Evolutionary conservation across 2,888 invertebrate genomes (phyloP).

Genomic region (Caenorhabditis drosophilae): DNA sequence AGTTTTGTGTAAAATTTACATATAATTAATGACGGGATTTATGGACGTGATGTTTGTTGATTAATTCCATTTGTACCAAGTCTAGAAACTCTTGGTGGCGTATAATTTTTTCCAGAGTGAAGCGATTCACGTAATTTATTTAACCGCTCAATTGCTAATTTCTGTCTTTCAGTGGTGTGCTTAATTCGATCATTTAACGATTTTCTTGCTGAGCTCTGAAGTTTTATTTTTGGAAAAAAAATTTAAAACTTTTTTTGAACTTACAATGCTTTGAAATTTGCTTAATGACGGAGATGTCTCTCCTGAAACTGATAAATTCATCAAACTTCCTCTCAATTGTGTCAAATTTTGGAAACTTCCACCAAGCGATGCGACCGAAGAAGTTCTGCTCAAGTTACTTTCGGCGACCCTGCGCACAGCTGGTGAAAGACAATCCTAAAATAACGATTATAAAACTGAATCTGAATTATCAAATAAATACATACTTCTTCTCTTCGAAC

Average conservation of each 20-base stretch:
- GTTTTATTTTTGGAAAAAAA: background rate
- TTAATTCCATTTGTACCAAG: background rate
- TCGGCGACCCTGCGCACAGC: slow-evolving; percentile 22
- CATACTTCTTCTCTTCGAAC: slow-evolving; percentile 12
- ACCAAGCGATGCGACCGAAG: slow-evolving; percentile 26
- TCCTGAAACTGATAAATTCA: slow-evolving; percentile 20
- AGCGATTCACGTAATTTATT: slow-evolving; percentile 29
- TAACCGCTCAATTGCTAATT: slow-evolving; percentile 29
- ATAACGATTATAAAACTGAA: background rate
- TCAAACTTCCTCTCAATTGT: slow-evolving; percentile 13
- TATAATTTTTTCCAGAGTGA: slow-evolving; percentile 30
- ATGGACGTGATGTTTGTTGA: background rate
- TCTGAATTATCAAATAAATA: background rate
- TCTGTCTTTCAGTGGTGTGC: slow-evolving; percentile 31
- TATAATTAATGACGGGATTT: background rate
- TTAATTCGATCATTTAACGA: slow-evolving; percentile 13
- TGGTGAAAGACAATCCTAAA: slow-evolving; percentile 15
- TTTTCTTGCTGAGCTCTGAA: slow-evolving; percentile 29
- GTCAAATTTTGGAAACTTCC: slow-evolving; percentile 25
- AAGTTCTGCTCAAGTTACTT: slow-evolving; percentile 21
- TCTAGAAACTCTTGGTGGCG: slow-evolving; percentile 10
- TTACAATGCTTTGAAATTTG: slow-evolving; percentile 29
- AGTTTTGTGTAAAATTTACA: no score
- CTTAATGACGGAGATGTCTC: slow-evolving; percentile 32
- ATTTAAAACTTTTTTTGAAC: slow-evolving; percentile 3